Base-by-base conservation (phyloP, 1,140 invertebrate species). In the Sycophila sp. region DNA sequence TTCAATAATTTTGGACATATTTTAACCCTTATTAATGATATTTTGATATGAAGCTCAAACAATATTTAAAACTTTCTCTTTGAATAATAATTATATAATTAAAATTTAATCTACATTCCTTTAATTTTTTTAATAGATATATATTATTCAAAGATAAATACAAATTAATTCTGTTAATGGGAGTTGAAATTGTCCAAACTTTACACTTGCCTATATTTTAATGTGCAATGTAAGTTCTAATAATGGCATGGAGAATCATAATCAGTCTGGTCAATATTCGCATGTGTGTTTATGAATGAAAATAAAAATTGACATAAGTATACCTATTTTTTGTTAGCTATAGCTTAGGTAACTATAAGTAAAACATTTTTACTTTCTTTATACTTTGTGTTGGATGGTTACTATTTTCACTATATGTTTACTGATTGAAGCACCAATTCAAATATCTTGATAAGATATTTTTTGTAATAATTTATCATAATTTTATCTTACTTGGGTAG, bases 61-160 rank as follows among this genome's bases (percentile, higher is more conserved):
- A n/a, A 63, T 13, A 51, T 45, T 55, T 62, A 42, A n/a, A n/a
- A 8, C 30, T 42, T 55, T 62, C 36, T 55, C 34, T 62, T 69
- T 69, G 58, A 55, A 69, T 63, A 36, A 63, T 56, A 62, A 63
- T 55, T 62, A 62, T 5, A 55, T 40, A n/a, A 45, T 30, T 45
- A 42, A 4, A 42, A 28, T 34, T 69, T 53, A 26, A 58, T 11
- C 17, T 13, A 70, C 51, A 70, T 70, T 70, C 60, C 51, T 30
- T 42, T 17, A 26, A 64, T 47, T 36, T 70, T 55, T 55, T 62
- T 53, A 36, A 13, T 55, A 26, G 6, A 36, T 5, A 30, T 40
- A 56, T 17, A 55, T 42, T 63, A 45, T 62, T 62, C 34, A 62
- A 42, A 62, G 51, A 56, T 58, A 22, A 45, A 19, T 55, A 60